A percentile compares a stretch with the other conserved stretches of the same genome.
Evolutionary conservation across 2,888 invertebrate species (phyloP).

Genomic region (Sisyra nigra): DNA sequence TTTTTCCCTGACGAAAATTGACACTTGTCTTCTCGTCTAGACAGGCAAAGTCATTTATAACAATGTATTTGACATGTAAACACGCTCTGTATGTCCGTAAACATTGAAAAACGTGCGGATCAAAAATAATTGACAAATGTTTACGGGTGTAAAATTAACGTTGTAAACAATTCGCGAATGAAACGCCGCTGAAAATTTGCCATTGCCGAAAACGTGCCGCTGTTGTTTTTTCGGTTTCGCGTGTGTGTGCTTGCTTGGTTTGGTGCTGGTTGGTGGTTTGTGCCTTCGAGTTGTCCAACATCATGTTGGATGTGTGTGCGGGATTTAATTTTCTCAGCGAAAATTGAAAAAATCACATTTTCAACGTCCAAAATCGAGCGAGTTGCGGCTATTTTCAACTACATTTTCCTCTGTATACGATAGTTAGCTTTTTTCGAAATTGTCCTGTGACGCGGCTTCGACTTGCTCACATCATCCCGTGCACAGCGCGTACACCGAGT

Average conservation of each 20-base stretch:
- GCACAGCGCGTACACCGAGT: too few relatives aligned
- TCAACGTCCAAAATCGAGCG: too few relatives aligned
- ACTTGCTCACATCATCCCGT: too few relatives aligned
- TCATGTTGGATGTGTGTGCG: too few relatives aligned
- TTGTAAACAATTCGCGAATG: neutral
- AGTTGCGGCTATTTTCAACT: too few relatives aligned
- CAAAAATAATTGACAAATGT: constrained; percentile 13
- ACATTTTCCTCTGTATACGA: too few relatives aligned
- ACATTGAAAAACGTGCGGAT: constrained; percentile 14
- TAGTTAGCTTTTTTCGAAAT: too few relatives aligned
- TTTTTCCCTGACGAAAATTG: constrained; percentile 61
- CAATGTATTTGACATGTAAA: constrained; percentile 31
- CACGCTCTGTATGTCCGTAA: constrained; percentile 15
- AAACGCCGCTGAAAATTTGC: too few relatives aligned
- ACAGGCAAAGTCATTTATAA: constrained; percentile 32
- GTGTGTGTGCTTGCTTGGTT: constrained; percentile 3
- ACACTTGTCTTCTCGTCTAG: constrained; percentile 39
- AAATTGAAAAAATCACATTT: too few relatives aligned
- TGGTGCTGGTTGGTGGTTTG: constrained; percentile 1
- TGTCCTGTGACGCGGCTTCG: too few relatives aligned
- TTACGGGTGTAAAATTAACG: neutral
- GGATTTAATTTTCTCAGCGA: too few relatives aligned
- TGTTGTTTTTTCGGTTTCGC: constrained; percentile 4
- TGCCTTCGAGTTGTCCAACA: too few relatives aligned
- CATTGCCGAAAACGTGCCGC: constrained; percentile 2